phyloP scores from a whole-genome alignment of 1,140 invertebrate species.

The Polypedilum vanderplanki region DNA sequence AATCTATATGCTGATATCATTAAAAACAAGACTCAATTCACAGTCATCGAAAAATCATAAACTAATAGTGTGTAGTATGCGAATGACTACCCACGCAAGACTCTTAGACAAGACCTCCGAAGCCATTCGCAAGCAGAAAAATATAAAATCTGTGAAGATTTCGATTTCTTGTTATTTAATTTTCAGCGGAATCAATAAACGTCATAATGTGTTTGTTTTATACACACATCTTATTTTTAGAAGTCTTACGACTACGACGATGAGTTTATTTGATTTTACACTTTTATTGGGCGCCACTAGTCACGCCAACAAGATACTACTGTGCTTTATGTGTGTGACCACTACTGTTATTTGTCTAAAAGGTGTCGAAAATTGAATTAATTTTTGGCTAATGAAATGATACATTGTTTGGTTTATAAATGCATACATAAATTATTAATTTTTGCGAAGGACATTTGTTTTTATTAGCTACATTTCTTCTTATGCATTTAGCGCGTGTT shows the following conservation, averaged over 20 bases:
- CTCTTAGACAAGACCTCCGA: not conserved
- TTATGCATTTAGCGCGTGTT: not conserved
- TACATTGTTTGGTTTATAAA: no score
- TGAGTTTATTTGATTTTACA: not conserved
- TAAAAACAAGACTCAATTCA: no score
- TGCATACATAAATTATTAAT: no score
- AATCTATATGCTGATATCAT: no score
- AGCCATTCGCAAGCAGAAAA: not conserved
- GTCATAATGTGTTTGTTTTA: no score
- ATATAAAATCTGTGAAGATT: not conserved
- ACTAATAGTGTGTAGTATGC: slow-evolving; percentile 4
- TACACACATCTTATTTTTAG: not conserved
- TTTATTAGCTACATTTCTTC: no score
- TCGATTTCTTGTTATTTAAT: not conserved
- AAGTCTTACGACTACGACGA: not conserved
- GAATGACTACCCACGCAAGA: not conserved
- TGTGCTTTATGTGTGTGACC: no score
- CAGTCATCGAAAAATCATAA: slow-evolving; percentile 2
- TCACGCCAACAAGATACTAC: not conserved
- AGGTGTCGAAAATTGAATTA: no score
- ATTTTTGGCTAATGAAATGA: no score
- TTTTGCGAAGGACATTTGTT: no score
- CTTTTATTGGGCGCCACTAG: slow-evolving; percentile 20
- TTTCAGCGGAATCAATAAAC: not conserved
- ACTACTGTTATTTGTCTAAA: no score